Conservation (phyloP, 2,888 invertebrate species). For the Gastracanthus pulcherrimus region DNA sequence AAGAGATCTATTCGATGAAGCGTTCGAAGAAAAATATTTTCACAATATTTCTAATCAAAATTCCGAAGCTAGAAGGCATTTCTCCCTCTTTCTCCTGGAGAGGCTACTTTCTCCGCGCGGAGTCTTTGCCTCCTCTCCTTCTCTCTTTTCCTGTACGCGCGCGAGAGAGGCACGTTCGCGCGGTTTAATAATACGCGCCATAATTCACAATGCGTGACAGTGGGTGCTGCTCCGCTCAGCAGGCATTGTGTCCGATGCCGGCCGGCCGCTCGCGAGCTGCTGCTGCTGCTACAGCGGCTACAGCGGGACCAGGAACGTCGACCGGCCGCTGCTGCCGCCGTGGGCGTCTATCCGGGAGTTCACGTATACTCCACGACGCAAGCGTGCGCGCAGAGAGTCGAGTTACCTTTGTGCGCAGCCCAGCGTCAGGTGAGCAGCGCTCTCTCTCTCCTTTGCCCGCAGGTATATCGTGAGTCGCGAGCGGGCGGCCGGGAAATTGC, state of each 20-base stretch:
- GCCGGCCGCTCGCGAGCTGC: no score
- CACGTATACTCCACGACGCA: background rate
- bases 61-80: background rate
- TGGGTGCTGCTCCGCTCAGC: conserved; percentile 67
- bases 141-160: conserved; percentile 20
- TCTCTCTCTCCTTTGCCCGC: background rate
- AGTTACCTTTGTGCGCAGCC: conserved; percentile 57
- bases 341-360: conserved; percentile 64
- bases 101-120: conserved; percentile 15
- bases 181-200: conserved; percentile 69
- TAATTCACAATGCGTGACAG: conserved; percentile 70
- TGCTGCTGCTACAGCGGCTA: conserved; percentile 42
- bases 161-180: conserved; percentile 51
- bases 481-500: conserved; percentile 15
- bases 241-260: conserved; percentile 66
- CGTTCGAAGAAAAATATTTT: background rate
- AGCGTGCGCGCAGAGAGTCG: conserved; percentile 31
- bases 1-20: background rate
- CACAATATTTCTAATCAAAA: background rate
- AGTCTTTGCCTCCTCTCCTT: conserved; percentile 13
- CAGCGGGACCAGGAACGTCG: conserved; percentile 50
- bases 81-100: background rate
- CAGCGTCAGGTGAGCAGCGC: conserved; percentile 35
- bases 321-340: no score
- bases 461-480: background rate